These are phyloP conservation scores for Ferdinandea cuprea DNA, from an alignment of 2,888 invertebrate genomes.

Conservation along the genomic window DNA sequence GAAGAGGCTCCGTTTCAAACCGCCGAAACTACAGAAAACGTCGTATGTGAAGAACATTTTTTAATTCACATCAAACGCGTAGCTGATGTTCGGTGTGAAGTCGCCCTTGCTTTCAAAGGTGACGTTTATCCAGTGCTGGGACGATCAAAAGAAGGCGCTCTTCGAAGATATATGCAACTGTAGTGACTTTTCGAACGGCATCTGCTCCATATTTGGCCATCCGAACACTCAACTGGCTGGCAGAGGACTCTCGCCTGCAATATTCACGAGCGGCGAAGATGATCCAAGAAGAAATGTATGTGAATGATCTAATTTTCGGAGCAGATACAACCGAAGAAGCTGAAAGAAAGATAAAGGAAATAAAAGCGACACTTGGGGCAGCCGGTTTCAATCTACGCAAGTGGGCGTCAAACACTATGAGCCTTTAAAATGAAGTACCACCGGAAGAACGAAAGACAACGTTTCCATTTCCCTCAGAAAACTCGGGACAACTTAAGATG, in stretches of 20 bases:
- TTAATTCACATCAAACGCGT: not conserved
- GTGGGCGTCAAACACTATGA: constrained; percentile 13
- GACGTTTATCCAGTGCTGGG: too few relatives aligned
- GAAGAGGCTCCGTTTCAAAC: not conserved
- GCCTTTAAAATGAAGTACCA: not conserved
- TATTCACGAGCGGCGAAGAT: not conserved
- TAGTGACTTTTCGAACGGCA: too few relatives aligned
- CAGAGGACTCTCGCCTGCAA: too few relatives aligned
- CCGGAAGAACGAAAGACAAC: constrained; percentile 11
- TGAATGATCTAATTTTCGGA: constrained; percentile 10
- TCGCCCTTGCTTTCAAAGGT: too few relatives aligned
- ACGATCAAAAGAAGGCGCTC: too few relatives aligned
- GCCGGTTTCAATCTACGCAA: constrained; percentile 14
- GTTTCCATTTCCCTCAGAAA: constrained; percentile 8
- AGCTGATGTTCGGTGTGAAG: too few relatives aligned
- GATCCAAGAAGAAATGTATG: constrained; percentile 11
- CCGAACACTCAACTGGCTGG: too few relatives aligned
- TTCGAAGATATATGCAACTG: too few relatives aligned
- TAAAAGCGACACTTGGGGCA: not conserved
- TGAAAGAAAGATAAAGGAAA: not conserved
- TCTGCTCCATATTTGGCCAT: too few relatives aligned
- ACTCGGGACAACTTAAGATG: constrained; percentile 2
- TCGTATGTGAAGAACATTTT: not conserved
- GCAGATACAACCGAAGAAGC: not conserved
- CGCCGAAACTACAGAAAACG: not conserved